These are phyloP conservation scores for Crypturellus undulatus DNA, from an alignment of 2,113 vertebrate genomes.

Conservation along the genomic window DNA sequence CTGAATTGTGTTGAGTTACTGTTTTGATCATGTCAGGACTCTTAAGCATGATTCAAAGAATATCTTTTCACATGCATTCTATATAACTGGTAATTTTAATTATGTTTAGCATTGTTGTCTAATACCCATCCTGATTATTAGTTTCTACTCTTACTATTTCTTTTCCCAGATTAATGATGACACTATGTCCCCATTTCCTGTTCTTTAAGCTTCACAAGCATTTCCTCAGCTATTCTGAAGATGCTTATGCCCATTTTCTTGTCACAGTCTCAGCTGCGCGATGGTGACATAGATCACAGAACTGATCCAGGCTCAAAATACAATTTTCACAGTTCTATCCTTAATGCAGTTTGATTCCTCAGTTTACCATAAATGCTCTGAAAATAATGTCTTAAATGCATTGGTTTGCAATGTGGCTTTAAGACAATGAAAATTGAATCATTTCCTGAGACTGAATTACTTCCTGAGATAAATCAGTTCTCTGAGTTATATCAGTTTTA, in stretches of 20 bases:
- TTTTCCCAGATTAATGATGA: not conserved
- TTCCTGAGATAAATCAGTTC: too few relatives aligned
- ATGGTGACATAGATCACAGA: not conserved
- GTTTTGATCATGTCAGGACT: not conserved
- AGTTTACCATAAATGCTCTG: not conserved
- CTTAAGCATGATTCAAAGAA: not conserved
- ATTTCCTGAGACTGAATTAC: not conserved
- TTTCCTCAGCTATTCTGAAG: not conserved
- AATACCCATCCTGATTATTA: not conserved
- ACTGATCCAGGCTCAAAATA: too few relatives aligned
- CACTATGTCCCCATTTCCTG: accelerated
- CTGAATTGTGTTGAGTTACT: not conserved
- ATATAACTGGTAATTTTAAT: not conserved
- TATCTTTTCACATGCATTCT: not conserved
- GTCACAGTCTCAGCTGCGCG: not conserved
- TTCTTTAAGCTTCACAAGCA: not conserved
- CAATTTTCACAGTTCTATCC: not conserved
- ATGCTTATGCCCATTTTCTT: not conserved
- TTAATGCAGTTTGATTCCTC: not conserved
- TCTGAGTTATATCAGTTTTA: too few relatives aligned
- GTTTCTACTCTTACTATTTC: not conserved
- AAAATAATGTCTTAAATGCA: not conserved
- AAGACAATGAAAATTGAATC: not conserved
- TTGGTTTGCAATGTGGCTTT: not conserved
- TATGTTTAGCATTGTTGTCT: not conserved